Conservation (phyloP, 2,797 vertebrate genomes). For the Dicrostonyx torquatus region DNA sequence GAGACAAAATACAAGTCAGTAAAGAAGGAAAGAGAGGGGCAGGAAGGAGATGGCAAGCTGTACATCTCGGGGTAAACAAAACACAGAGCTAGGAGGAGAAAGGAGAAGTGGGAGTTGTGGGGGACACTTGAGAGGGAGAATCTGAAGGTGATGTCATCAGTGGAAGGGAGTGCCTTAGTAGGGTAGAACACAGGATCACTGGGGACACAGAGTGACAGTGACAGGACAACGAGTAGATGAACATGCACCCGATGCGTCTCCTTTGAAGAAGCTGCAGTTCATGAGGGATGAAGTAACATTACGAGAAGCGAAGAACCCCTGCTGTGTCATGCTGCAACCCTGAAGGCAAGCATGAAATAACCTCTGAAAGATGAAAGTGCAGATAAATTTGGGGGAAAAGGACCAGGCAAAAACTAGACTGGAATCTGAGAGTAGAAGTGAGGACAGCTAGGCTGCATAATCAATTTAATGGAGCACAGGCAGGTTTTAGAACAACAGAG, state of each 20-base stretch:
- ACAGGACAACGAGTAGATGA: not conserved
- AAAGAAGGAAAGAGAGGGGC: not conserved
- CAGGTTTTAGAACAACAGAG: not conserved
- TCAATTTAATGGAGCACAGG: slow-evolving; percentile 12
- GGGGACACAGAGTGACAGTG: not conserved
- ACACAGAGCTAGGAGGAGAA: not conserved
- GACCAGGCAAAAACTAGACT: slow-evolving; percentile 18
- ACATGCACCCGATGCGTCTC: too few species aligned
- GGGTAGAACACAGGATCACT: not conserved
- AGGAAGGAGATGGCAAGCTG: not conserved
- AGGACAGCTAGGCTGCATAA: not conserved
- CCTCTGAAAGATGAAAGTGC: slow-evolving; percentile 19
- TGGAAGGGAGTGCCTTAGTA: not conserved
- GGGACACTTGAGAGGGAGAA: not conserved
- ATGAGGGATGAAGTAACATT: not conserved
- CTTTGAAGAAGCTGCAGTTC: not conserved
- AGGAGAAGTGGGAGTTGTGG: not conserved
- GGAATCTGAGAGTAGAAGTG: not conserved
- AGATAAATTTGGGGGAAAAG: not conserved
- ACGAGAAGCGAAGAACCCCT: not conserved
- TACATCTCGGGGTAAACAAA: not conserved
- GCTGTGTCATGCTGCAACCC: not conserved
- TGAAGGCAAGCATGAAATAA: slow-evolving; percentile 1
- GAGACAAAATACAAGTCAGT: not conserved
- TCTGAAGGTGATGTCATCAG: not conserved